Base-by-base conservation (phyloP, 2,888 invertebrate genomes). In the Neoascia interrupta region DNA sequence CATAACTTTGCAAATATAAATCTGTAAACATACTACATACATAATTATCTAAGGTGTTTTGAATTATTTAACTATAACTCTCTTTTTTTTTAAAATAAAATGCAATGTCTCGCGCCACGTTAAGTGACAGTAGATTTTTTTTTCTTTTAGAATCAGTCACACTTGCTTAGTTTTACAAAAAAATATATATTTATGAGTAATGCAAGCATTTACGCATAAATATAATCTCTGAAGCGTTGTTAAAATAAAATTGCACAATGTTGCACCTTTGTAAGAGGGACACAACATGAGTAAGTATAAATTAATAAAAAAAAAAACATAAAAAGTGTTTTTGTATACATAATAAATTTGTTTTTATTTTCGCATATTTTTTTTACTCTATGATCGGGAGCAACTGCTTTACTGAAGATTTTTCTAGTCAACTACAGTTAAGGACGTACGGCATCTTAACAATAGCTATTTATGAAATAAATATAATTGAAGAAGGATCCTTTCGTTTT, bases 401-500 rank as follows among this genome's bases (percentile, higher is more conserved):
- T 60, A 34, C 54, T 74, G 47, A 74, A 49, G 45, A 68, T 26
- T 43, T 43, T 16, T 47, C 6, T 26, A 15, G 37, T 18, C 45
- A 64, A 39, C 34, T 70, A 63, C 13, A 61, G 56, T 49, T 61
- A 66, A 72, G 79, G 66, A 79, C 72, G 72, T 72, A 64, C 54
- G 49, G 34, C 36, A 61, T 79, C 72, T 79, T 79, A 72, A 43
- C 61, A 79, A 72, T n/a, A 61, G 36, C 39, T 73, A 79, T 79
- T 72, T 79, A 72, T 79, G 31, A 68, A 56, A 73, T 79, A 79
- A 79, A 79, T 68, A 73, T 61, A 60, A 72, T 56, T 79, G 70
- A 76, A 76, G 76, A 76, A 43, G 34, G 53, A 64, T 66, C 64
- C 58, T 64, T 64, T 63, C 41, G 49, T 53, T 61, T 41, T 39